Base-by-base conservation (phyloP, 2,113 vertebrate genomes). In the Lepisosteus osseus region DNA sequence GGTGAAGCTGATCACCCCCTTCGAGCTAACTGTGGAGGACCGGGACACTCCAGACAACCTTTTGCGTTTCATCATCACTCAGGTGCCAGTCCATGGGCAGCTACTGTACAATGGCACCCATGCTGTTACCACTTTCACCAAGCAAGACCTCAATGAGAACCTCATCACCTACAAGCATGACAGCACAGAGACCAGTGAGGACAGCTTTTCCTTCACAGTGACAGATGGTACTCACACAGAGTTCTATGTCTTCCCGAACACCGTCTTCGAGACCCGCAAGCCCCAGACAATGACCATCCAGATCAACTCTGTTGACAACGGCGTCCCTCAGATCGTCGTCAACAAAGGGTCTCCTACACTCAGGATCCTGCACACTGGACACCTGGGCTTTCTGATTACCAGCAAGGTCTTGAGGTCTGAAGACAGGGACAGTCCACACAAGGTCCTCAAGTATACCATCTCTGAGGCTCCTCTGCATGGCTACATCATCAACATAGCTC, bases 401-500 rank as follows among this genome's bases (percentile, higher is more conserved):
- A 86, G 74, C 67, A 85, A 86, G 45, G 76, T 61, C 8, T 75
- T 90, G n/a, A 87, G 81, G 72, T 80, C 83, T 71, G 83, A 82
- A 68, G 76, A 85, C 68, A 14, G 54, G 72, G 87, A 83, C 54
- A 85, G 80, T 51, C 74, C 75, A 4, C 84, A 87, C 45, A 86
- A 78, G 42, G 67, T 88, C n/a, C 82, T 94, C 65, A 94, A 90
- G 77, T 96, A 93, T 77, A 77, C 54, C 15, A 79, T 95, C 69
- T 88, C 80, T 1, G 83, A 90, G 68, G 80, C 86, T 12, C 95
- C 88, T 0, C 78, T 77, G 11, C 90, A 94, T 13, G 93, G 93
- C 65, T 90, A 86, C 82, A 76, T 94, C 70, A 76, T 92, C 12
- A 92, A 94, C 74, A 78, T 72, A 3, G 88, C 75, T 1, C 70